phyloP scores from a whole-genome alignment of 2,888 invertebrate species.

The Plagodis dolabraria region DNA sequence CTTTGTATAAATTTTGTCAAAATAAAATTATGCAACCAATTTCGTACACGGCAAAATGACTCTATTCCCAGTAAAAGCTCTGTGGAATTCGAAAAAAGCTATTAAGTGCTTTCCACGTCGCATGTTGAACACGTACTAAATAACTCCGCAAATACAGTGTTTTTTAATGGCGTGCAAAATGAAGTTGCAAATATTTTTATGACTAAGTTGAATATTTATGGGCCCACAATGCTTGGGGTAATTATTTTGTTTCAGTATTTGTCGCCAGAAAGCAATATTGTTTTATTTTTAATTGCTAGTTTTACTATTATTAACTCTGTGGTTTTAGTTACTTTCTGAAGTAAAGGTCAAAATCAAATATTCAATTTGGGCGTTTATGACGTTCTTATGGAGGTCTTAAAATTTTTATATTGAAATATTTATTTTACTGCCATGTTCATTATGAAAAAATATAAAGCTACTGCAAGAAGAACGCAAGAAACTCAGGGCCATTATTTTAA shows the following conservation, averaged over 20 bases:
- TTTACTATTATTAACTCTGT: too few species aligned
- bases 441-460: too few species aligned
- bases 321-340: too few species aligned
- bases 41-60: slow-evolving; percentile 49
- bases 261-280: slow-evolving; percentile 2
- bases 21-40: slow-evolving; percentile 48
- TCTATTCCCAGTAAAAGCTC: slow-evolving; percentile 51
- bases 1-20: not conserved
- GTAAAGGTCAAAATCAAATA: too few species aligned
- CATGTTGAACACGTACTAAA: slow-evolving; percentile 51
- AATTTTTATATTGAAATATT: too few species aligned
- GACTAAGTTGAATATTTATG: slow-evolving; percentile 30
- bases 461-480: too few species aligned
- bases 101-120: slow-evolving; percentile 46
- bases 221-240: slow-evolving; percentile 15
- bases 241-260: slow-evolving; percentile 7
- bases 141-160: slow-evolving; percentile 48
- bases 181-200: slow-evolving; percentile 47
- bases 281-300: not conserved
- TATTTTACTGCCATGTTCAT: too few species aligned
- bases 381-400: too few species aligned
- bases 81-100: slow-evolving; percentile 50
- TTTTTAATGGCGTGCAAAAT: slow-evolving; percentile 51
- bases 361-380: too few species aligned
- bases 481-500: too few species aligned